Evolutionary conservation across 2,797 vertebrate genomes (phyloP).

Genomic region (Aulostomus chinensis): DNA sequence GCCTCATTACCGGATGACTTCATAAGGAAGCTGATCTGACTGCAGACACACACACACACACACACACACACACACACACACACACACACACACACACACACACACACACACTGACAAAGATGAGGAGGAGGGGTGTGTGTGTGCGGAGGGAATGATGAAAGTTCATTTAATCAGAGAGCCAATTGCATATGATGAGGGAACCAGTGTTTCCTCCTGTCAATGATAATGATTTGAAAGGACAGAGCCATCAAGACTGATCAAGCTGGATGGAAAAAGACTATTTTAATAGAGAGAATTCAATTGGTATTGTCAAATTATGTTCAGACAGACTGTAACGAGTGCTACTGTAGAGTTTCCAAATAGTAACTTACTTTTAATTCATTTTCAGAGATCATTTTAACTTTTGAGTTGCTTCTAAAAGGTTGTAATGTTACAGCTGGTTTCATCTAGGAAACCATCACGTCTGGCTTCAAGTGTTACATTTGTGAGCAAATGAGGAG

Average conservation of each 20-base stretch:
- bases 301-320: conserved; percentile 19
- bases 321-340: conserved; percentile 11
- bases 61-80: conserved; percentile 20
- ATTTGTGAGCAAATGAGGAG: too few species aligned
- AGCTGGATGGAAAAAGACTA: conserved; percentile 27
- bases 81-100: too few species aligned
- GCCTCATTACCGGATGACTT: conserved; percentile 72
- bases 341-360: neutral
- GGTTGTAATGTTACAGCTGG: too few species aligned
- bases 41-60: conserved; percentile 26
- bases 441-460: too few species aligned
- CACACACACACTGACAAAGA: conserved; percentile 8
- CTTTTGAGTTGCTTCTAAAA: conserved; percentile 29
- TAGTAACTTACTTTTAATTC: too few species aligned
- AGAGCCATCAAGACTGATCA: conserved; percentile 46
- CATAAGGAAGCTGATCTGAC: conserved; percentile 68
- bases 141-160: conserved; percentile 45
- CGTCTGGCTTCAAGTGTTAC: too few species aligned
- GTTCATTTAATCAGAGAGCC: conserved; percentile 60
- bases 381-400: too few species aligned
- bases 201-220: conserved; percentile 55
- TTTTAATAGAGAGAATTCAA: conserved; percentile 20
- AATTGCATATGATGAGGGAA: conserved; percentile 52
- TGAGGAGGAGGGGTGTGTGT: conserved; percentile 23
- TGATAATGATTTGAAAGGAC: conserved; percentile 66